Evolutionary conservation across 2,888 invertebrate species (phyloP).

Genomic region (Lasioglossum leucozonium): DNA sequence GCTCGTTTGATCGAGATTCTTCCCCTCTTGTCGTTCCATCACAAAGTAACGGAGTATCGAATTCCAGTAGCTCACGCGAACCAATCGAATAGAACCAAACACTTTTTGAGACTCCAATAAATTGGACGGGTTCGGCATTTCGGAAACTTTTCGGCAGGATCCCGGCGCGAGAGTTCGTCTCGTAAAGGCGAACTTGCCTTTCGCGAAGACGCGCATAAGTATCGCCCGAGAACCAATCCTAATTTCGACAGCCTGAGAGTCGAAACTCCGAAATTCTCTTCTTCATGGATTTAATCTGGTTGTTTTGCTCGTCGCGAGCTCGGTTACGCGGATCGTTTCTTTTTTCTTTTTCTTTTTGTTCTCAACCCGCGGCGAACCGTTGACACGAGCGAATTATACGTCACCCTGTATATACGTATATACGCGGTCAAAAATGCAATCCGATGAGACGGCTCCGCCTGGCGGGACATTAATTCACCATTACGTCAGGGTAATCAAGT

Average conservation of each 20-base stretch:
- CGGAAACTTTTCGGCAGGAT: slow-evolving; percentile 42
- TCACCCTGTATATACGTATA: neutral
- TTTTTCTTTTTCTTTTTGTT: neutral
- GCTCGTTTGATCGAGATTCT: slow-evolving; percentile 54
- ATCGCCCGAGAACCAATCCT: slow-evolving; percentile 63
- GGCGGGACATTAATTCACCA: slow-evolving; percentile 68
- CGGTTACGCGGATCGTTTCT: neutral
- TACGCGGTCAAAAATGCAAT: slow-evolving; percentile 38
- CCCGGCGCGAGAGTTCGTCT: neutral
- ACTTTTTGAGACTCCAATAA: slow-evolving; percentile 54
- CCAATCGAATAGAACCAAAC: slow-evolving; percentile 49
- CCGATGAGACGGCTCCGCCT: slow-evolving; percentile 36
- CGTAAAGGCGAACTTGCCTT: slow-evolving; percentile 6
- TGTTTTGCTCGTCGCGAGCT: neutral
- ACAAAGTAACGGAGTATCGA: slow-evolving; percentile 66
- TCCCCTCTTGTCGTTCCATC: slow-evolving; percentile 42
- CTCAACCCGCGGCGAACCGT: neutral
- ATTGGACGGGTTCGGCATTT: slow-evolving; percentile 43
- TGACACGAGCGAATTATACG: neutral
- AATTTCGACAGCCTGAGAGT: slow-evolving; percentile 73
- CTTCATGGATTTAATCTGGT: neutral
- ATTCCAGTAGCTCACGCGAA: slow-evolving; percentile 62
- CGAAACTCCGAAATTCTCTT: neutral
- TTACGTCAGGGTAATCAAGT: slow-evolving; percentile 70
- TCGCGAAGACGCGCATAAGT: neutral